Conservation (phyloP, 2,888 invertebrate species). For the Chironomus riparius region DNA sequence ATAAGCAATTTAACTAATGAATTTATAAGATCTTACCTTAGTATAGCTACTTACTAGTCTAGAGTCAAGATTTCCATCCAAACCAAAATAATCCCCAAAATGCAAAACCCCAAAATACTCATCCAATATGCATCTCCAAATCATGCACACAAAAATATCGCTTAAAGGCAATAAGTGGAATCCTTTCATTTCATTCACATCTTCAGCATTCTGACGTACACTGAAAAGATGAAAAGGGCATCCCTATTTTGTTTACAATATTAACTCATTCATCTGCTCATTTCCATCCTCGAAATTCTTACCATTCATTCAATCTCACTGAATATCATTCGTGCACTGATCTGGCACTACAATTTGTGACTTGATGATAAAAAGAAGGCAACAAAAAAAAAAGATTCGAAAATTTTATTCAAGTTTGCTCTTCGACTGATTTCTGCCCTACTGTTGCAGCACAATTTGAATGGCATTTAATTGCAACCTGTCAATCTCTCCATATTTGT, state of each 20-base stretch:
- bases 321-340: neutral
- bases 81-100: too few species aligned
- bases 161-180: neutral
- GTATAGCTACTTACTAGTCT: too few species aligned
- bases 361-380: too few species aligned
- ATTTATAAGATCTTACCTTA: too few species aligned
- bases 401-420: constrained; percentile 10
- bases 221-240: constrained; percentile 6
- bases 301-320: too few species aligned
- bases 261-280: neutral
- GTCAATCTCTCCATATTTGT: constrained; percentile 12
- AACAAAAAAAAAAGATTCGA: neutral
- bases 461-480: constrained; percentile 27
- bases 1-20: too few species aligned
- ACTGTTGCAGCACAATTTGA: constrained; percentile 12
- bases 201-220: constrained; percentile 16
- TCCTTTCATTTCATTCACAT: constrained; percentile 13
- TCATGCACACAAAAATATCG: neutral
- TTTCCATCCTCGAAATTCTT: neutral
- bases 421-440: constrained; percentile 22
- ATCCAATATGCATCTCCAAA: neutral
- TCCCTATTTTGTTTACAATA: neutral
- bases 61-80: too few species aligned
- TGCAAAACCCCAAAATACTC: too few species aligned
- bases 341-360: neutral